These are phyloP conservation scores for Poicephalus gulielmi DNA, from an alignment of 2,113 vertebrate species.

Conservation along the genomic window DNA sequence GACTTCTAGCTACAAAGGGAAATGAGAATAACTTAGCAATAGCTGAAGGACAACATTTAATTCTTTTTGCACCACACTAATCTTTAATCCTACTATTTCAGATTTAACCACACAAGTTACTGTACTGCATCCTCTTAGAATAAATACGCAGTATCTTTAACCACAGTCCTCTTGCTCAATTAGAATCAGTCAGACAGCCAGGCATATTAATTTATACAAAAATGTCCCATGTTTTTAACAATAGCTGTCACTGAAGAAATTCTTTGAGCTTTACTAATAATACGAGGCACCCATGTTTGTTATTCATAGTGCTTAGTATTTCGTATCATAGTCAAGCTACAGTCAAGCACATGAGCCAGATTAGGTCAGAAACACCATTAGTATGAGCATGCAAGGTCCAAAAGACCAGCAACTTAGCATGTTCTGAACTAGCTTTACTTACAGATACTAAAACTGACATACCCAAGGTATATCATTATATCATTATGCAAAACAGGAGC, in stretches of 20 bases:
- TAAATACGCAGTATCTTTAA: background rate
- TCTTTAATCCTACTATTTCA: slow-evolving; percentile 25
- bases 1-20: slow-evolving; percentile 85
- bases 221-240: background rate
- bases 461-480: background rate
- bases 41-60: slow-evolving; percentile 26
- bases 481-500: background rate
- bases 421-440: background rate
- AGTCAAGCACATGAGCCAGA: background rate
- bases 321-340: background rate
- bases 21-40: slow-evolving; percentile 21
- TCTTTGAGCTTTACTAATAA: slow-evolving; percentile 17
- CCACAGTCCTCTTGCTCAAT: background rate
- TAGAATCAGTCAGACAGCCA: background rate
- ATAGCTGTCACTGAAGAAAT: background rate
- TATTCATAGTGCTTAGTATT: background rate
- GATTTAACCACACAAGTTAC: slow-evolving; percentile 2
- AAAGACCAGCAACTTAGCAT: background rate
- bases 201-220: slow-evolving; percentile 2
- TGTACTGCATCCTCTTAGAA: background rate
- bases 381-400: background rate
- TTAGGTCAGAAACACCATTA: background rate
- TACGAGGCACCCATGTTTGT: background rate
- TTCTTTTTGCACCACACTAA: slow-evolving; percentile 18
- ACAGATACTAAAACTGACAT: background rate